A percentile compares a stretch with the other conserved stretches of the same genome.
These are phyloP conservation scores for Amphimedon queenslandica DNA, from an alignment of 37 sponge, comb jelly and placozoan genomes.

Conservation along the genomic window DNA sequence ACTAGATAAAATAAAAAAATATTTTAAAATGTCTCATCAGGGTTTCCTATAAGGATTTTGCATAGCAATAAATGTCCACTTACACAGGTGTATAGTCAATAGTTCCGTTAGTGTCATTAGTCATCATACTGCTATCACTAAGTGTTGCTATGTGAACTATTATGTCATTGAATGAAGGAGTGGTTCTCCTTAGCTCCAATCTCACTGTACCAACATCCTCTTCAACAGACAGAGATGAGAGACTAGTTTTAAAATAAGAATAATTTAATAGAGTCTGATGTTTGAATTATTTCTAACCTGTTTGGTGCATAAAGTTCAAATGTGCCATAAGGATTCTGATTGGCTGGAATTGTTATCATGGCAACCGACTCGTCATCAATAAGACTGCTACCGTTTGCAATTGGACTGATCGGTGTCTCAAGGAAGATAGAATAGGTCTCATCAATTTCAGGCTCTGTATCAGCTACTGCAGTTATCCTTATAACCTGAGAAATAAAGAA, in stretches of 20 bases:
- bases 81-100: neutral
- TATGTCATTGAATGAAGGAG: constrained; percentile 61
- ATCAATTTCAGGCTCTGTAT: constrained; percentile 54
- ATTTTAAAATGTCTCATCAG: no score
- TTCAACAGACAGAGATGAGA: constrained; percentile 37
- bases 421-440: constrained; percentile 58
- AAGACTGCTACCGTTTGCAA: constrained; percentile 43
- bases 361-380: constrained; percentile 22
- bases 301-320: constrained; percentile 34
- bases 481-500: neutral
- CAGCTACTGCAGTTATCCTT: constrained; percentile 29
- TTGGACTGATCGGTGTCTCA: constrained; percentile 15
- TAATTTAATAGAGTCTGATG: no score
- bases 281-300: constrained; percentile 9
- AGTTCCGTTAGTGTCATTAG: constrained; percentile 36
- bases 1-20: no score
- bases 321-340: constrained; percentile 76
- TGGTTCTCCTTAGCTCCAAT: constrained; percentile 36
- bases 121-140: no score
- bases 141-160: no score
- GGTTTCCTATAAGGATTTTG: no score
- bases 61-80: no score
- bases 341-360: constrained; percentile 48
- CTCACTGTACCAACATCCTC: constrained; percentile 35
- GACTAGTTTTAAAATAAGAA: no score